Conservation (phyloP, 2,888 invertebrate species). For the Trissonchulus sp. region DNA sequence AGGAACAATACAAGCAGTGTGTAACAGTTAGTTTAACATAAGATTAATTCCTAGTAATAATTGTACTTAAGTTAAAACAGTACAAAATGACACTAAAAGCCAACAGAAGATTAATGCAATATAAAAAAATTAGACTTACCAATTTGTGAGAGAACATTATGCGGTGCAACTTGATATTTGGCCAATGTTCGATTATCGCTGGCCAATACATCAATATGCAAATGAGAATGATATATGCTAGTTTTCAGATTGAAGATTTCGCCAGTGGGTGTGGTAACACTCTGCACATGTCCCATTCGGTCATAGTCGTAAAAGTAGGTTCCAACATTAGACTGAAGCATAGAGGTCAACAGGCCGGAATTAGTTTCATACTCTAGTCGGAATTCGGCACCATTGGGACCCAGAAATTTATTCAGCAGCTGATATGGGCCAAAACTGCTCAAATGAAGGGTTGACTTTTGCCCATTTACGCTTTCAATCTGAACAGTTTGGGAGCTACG, state of each 20-base stretch:
- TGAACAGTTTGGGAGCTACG: slow-evolving; percentile 11
- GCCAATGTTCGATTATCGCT: too few relatives aligned
- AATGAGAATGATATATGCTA: background rate
- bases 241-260: slow-evolving; percentile 56
- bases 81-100: too few relatives aligned
- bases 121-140: too few relatives aligned
- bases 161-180: too few relatives aligned
- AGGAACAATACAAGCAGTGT: too few relatives aligned
- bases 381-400: slow-evolving; percentile 15
- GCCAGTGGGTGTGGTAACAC: slow-evolving; percentile 81
- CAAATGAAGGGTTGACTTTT: slow-evolving; percentile 48
- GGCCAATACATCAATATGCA: background rate
- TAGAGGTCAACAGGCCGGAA: slow-evolving; percentile 59
- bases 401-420: slow-evolving; percentile 39
- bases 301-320: slow-evolving; percentile 87
- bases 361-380: slow-evolving; percentile 35
- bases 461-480: slow-evolving; percentile 52
- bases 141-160: too few relatives aligned
- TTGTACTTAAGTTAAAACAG: too few relatives aligned
- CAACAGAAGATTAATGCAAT: too few relatives aligned
- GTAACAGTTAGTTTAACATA: too few relatives aligned
- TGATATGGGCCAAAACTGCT: slow-evolving; percentile 43
- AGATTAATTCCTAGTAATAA: too few relatives aligned
- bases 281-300: slow-evolving; percentile 74
- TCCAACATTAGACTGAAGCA: slow-evolving; percentile 64